Base-by-base conservation (phyloP, 2,888 invertebrate genomes). In the Hypselothyrea guttata region DNA sequence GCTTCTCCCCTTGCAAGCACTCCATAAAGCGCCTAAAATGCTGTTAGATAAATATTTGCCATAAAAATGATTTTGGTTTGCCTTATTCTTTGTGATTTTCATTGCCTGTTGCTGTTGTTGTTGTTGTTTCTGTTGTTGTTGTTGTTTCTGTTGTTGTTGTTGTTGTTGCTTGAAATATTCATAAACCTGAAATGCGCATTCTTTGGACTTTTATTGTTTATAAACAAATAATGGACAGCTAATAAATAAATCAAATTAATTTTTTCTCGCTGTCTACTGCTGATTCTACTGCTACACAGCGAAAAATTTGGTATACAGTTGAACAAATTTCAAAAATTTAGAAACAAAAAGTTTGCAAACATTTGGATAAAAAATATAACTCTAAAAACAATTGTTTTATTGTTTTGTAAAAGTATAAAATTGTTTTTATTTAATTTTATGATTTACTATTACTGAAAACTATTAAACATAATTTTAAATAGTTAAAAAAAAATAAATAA, bases 131-230 rank as follows among this genome's bases (percentile, higher is more conserved):
- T 42, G 49, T 44, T 54, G 34, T 35, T 40, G 9, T 60, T 65
- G 38, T 48, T 61, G 51, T 13, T 62, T 9, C 31, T 47, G 45
- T 46, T 57, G 58, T 22, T 56, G 46, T 52, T 61, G 40, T 44
- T 69, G 57, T 16, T 38, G 42, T 40, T 61, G 51, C 63, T 76
- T 60, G 69, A 79, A 83, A 76, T 79, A 69, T 76, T 78, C 72
- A 79, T 81, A 72, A 77, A 77, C 84, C 72, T 63, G 69, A 79
- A 83, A 79, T 79, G 84, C 84, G 77, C 75, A 79, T 81, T 83
- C 77, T 64, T 74, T 61, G 46, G 44, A 66, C 69, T 44, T 79
- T 79, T 83, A 81, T 83, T 81, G 81, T 84, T 81, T 84, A 81
- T 84, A 81, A 81, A 81, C 82, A 84, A 81, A 81, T 84, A 81